Conservation (phyloP, 2,797 vertebrate genomes). For the Pseudomugil gertrudae region DNA sequence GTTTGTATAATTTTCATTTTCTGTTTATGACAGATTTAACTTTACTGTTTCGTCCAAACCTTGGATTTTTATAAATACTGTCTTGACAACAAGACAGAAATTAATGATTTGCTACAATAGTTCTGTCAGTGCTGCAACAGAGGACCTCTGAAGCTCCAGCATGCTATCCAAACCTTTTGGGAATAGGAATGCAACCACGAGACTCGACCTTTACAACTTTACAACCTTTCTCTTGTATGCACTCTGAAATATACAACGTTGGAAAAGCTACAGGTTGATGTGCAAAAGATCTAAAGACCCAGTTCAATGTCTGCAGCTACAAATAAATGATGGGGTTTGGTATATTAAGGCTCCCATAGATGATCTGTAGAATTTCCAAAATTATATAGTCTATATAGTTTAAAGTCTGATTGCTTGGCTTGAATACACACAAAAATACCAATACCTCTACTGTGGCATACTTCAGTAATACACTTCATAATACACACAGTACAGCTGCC, state of each 20-base stretch:
- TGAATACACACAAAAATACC: neutral
- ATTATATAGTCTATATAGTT: too few relatives aligned
- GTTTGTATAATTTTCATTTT: neutral
- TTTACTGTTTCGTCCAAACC: neutral
- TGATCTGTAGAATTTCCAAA: neutral
- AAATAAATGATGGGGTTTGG: neutral
- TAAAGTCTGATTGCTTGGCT: too few relatives aligned
- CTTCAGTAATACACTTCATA: neutral
- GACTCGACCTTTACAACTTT: conserved; percentile 2
- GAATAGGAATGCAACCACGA: conserved; percentile 13
- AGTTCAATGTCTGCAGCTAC: neutral
- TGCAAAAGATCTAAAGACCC: conserved; percentile 13
- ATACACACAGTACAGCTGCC: neutral
- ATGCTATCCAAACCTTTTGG: conserved; percentile 23
- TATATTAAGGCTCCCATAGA: neutral
- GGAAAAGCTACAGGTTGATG: conserved; percentile 2
- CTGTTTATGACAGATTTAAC: neutral
- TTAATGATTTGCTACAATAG: too few relatives aligned
- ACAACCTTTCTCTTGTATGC: conserved; percentile 1
- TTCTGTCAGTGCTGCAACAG: conserved; percentile 23
- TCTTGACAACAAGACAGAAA: too few relatives aligned
- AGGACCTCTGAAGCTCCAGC: conserved; percentile 21
- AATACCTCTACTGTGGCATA: neutral
- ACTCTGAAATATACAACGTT: neutral
- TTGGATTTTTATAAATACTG: too few relatives aligned